Percentiles rank a stretch among this genome's conserved stretches.
Conservation (phyloP, 1,140 invertebrate species). For the Drosophila auraria region DNA sequence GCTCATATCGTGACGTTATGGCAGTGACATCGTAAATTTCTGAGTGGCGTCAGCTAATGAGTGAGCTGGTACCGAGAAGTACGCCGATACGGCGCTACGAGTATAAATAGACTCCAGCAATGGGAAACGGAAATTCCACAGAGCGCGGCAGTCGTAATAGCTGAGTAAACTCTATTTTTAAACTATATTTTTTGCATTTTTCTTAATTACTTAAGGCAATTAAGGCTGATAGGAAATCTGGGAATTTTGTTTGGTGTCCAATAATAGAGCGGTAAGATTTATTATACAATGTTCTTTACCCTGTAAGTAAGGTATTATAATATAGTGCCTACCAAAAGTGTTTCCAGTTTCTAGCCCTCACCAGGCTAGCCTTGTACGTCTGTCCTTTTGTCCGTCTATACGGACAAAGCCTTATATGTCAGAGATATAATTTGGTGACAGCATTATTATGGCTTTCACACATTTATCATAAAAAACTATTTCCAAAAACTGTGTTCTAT, state of each 20-base stretch:
- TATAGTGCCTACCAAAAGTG: no score
- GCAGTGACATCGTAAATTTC: constrained; percentile 36
- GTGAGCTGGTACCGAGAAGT: constrained; percentile 41
- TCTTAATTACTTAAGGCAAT: not conserved
- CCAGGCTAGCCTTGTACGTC: no score
- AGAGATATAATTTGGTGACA: no score
- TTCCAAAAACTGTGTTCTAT: no score
- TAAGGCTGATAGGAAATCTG: not conserved
- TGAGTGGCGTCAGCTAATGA: constrained; percentile 56
- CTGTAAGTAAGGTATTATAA: no score
- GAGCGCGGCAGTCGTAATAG: not conserved
- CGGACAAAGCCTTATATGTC: no score
- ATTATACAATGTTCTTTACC: not conserved
- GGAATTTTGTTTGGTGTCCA: not conserved
- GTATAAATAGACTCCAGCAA: constrained; percentile 16
- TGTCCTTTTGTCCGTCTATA: no score
- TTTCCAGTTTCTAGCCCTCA: no score
- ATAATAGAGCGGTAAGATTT: not conserved
- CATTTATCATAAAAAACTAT: no score
- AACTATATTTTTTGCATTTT: not conserved
- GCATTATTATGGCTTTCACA: no score
- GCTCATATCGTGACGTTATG: constrained; percentile 53
- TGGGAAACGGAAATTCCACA: constrained; percentile 6
- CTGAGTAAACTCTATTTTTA: not conserved
- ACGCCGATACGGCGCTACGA: constrained; percentile 27